A percentile compares a stretch with the other conserved stretches of the same genome.
Conservation (phyloP, 2,113 vertebrate genomes). For the Choloepus hoffmanni region DNA sequence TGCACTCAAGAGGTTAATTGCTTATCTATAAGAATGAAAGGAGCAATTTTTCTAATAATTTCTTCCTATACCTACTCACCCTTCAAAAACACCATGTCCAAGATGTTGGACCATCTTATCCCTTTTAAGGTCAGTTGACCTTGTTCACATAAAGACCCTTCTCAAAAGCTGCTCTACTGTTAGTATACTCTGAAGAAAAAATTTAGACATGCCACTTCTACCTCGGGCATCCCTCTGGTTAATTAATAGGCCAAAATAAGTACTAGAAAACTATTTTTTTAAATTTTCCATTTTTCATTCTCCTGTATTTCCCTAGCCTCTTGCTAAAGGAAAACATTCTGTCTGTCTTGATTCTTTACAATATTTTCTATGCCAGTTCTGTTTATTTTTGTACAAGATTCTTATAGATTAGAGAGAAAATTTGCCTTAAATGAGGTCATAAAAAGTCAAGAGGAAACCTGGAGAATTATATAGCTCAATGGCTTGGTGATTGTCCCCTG, state of each 20-base stretch:
- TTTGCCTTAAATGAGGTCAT: background rate
- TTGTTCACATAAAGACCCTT: background rate
- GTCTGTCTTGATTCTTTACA: background rate
- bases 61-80: background rate
- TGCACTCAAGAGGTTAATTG: background rate
- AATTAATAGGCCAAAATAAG: constrained; percentile 12
- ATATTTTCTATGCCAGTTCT: background rate
- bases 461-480: background rate
- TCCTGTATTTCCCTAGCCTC: background rate
- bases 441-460: background rate
- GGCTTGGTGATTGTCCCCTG: background rate
- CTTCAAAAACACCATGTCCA: background rate
- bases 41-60: background rate
- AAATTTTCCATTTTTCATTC: background rate
- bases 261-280: background rate
- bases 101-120: background rate
- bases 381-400: background rate
- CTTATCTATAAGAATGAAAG: background rate
- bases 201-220: background rate
- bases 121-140: background rate
- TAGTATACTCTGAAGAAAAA: background rate
- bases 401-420: constrained; percentile 3
- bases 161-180: background rate
- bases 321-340: background rate
- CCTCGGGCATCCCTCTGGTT: background rate